phyloP scores from a whole-genome alignment of 2,797 vertebrate genomes.

The Gymnothorax reevesii region DNA sequence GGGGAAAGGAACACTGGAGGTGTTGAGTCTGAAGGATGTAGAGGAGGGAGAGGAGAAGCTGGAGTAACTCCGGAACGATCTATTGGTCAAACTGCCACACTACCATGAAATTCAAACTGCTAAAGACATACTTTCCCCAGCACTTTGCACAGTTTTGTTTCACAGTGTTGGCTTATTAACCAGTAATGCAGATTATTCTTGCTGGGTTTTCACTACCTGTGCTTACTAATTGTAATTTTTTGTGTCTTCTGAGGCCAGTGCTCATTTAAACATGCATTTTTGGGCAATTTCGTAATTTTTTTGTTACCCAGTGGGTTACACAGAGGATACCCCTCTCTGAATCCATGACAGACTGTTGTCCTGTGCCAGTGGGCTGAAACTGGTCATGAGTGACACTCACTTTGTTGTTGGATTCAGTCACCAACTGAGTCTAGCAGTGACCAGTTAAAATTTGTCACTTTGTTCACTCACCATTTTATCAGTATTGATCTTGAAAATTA shows the following conservation, averaged over 20 bases:
- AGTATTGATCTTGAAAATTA: neutral
- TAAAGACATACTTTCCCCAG: conserved; percentile 2
- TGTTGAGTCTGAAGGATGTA: conserved; percentile 92
- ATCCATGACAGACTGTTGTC: neutral
- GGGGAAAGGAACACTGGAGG: conserved; percentile 88
- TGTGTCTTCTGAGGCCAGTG: neutral
- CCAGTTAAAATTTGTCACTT: neutral
- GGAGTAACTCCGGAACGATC: conserved; percentile 59
- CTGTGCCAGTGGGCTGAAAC: neutral
- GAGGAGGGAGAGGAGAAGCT: conserved; percentile 96
- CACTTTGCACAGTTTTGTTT: neutral
- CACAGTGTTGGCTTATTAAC: neutral
- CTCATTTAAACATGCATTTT: neutral
- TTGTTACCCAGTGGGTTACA: neutral
- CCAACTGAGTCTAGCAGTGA: neutral
- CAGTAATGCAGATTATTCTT: neutral
- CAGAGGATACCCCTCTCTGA: neutral
- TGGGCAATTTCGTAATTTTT: neutral
- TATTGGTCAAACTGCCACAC: neutral
- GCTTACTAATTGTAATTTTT: neutral
- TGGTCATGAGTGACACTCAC: neutral
- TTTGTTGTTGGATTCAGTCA: neutral
- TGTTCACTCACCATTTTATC: neutral
- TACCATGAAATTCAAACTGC: neutral
- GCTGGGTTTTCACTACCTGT: neutral